Evolutionary conservation across 2,797 vertebrate species (phyloP), one percentile per base, ranked within the genome.

Genomic region (Neosilurus hyrtlii): DNA sequence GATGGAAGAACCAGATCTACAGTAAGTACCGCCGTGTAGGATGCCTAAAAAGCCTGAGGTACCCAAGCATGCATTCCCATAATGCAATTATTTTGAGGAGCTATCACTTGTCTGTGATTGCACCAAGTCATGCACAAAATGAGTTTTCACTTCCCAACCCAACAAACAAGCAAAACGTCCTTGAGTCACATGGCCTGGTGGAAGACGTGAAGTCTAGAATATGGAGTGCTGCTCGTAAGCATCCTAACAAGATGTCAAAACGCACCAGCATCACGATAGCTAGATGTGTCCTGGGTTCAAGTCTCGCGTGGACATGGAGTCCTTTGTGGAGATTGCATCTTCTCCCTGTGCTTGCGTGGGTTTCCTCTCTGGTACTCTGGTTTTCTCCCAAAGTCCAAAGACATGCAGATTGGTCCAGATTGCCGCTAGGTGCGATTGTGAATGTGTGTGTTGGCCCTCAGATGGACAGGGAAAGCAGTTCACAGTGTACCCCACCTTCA

Each of bases 81-180:
- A 71, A 81, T 82, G 66, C 43, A 56, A 18, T 76, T 30, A 54
- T 37, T 5, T 43, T 56, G 51, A 78, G 74, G n/a, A 82, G 15
- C 30, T 49, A 35, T 79, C 82, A 76, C 24, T 66, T 68, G 70
- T 61, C 61, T 65, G 37, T 76, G 9, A 70, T 63, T 79, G 49
- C 43, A 66, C 30, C 82, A 74, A 82, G 79, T 72, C 80, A 76
- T 63, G 79, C 84, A 80, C 86, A 75, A 87, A 85, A 87, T 86
- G 12, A 66, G 76, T 82, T 87, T 87, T 67, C 51, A 54, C 75
- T 79, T 83, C 57, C 15, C 37, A 62, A 78, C 83, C 70, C 26
- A 54, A 71, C 18, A 57, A 72, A 59, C 57, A 59, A 72, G 37
- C 51, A 54, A 54, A 84, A 37, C 79, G 57, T 61, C 65, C 76